Percentiles rank a stretch among this genome's conserved stretches.
Conservation (phyloP, 2,113 vertebrate genomes). For the Puffinus mauretanicus region DNA sequence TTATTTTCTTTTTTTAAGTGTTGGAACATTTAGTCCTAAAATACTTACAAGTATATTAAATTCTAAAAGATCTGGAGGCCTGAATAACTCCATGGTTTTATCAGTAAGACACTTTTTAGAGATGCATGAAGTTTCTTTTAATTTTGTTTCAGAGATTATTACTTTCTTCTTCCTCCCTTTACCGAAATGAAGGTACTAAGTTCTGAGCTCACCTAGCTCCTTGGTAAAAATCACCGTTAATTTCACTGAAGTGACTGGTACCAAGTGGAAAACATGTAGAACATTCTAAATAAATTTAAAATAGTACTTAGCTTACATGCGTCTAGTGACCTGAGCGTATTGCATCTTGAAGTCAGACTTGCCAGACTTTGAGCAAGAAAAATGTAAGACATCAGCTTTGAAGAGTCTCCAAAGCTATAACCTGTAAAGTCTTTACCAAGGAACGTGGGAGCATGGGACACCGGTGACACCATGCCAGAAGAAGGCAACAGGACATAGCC, state of each 20-base stretch:
- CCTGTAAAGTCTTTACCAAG: not conserved
- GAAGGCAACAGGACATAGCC: not conserved
- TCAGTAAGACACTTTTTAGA: not conserved
- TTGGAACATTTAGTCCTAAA: not conserved
- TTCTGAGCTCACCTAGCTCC: not conserved
- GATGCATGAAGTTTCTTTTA: not conserved
- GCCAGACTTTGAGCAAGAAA: not conserved
- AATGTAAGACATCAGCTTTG: not conserved
- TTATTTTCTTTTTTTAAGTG: not conserved
- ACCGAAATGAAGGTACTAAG: not conserved
- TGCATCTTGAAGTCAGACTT: not conserved
- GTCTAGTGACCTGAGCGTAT: rapidly evolving
- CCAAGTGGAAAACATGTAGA: not conserved
- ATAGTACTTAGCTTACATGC: not conserved
- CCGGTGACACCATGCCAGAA: not conserved
- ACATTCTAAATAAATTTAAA: not conserved
- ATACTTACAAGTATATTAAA: not conserved
- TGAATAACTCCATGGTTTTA: not conserved
- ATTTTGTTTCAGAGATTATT: not conserved
- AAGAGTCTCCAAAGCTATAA: not conserved
- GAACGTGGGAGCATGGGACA: not conserved
- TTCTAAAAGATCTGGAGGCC: not conserved
- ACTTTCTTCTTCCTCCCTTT: not conserved
- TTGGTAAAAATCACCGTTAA: not conserved
- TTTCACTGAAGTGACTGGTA: not conserved